Conservation (phyloP, 2,113 vertebrate species). For the Callorhinus ursinus region DNA sequence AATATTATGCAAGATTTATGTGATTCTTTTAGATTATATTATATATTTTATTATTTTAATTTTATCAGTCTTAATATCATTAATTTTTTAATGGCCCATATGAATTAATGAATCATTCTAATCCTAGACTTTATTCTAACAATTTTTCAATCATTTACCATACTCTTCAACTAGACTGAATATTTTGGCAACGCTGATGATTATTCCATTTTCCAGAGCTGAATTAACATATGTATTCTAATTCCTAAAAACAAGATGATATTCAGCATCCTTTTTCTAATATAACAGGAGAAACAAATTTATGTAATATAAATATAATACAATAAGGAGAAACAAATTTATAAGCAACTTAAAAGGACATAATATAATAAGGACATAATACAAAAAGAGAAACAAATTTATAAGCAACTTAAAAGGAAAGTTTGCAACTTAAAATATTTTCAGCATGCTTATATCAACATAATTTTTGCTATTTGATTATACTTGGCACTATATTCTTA, state of each 20-base stretch:
- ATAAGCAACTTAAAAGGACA: conserved; percentile 17
- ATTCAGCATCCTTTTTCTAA: conserved; percentile 41
- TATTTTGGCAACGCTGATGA: not conserved
- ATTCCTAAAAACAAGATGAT: not conserved
- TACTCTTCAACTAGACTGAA: not conserved
- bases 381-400: not conserved
- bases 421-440: not conserved
- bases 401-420: conserved; percentile 33
- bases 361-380: not conserved
- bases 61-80: not conserved
- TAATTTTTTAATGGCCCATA: not conserved
- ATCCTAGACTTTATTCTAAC: conserved; percentile 1
- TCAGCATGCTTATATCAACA: not conserved
- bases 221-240: not conserved
- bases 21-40: not conserved
- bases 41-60: conserved; percentile 8
- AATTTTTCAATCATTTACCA: not conserved
- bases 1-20: conserved; percentile 17
- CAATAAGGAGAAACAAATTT: too few species aligned
- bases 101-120: not conserved
- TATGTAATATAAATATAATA: not conserved
- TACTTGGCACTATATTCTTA: not conserved
- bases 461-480: conserved; percentile 22
- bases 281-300: not conserved
- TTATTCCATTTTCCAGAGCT: not conserved